phyloP scores from a whole-genome alignment of 2,797 vertebrate genomes.

The Rachycentron canadum region DNA sequence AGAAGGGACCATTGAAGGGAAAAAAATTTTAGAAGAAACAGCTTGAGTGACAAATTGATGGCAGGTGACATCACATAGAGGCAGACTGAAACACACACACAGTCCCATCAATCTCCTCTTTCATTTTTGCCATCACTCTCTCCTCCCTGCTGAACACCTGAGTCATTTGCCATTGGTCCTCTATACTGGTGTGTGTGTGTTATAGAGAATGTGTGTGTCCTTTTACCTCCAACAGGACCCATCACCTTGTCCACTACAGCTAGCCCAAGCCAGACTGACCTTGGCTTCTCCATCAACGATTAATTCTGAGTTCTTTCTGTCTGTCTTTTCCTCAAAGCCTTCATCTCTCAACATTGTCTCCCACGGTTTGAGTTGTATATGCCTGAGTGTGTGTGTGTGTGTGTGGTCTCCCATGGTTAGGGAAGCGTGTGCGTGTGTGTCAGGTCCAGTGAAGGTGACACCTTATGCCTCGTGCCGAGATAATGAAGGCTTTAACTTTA shows the following conservation, averaged over 20 bases:
- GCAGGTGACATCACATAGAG: slow-evolving; percentile 55
- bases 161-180: slow-evolving; percentile 74
- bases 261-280: slow-evolving; percentile 89
- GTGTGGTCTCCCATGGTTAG: slow-evolving; percentile 91
- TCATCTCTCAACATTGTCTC: slow-evolving; percentile 73
- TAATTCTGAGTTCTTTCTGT: slow-evolving; percentile 92
- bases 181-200: slow-evolving; percentile 39
- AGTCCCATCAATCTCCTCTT: slow-evolving; percentile 67
- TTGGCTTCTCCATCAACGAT: slow-evolving; percentile 90
- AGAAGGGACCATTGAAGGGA: not conserved
- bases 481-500: slow-evolving; percentile 89
- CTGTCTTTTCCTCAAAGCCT: slow-evolving; percentile 68
- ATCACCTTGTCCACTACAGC: slow-evolving; percentile 92
- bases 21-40: slow-evolving; percentile 23
- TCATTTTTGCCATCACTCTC: slow-evolving; percentile 61
- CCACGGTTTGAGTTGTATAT: slow-evolving; percentile 70
- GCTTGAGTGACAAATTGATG: slow-evolving; percentile 51
- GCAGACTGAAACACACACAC: slow-evolving; percentile 58
- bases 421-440: slow-evolving; percentile 83
- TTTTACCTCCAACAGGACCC: slow-evolving; percentile 66
- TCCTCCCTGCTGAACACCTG: slow-evolving; percentile 75
- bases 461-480: slow-evolving; percentile 91
- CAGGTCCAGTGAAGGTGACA: slow-evolving; percentile 95
- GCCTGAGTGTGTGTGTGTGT: slow-evolving; percentile 32
- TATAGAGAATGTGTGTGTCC: slow-evolving; percentile 60